A percentile compares a stretch with the other conserved stretches of the same genome.
phyloP scores from a whole-genome alignment of 2,797 vertebrate species.

The Sphenodon punctatus region DNA sequence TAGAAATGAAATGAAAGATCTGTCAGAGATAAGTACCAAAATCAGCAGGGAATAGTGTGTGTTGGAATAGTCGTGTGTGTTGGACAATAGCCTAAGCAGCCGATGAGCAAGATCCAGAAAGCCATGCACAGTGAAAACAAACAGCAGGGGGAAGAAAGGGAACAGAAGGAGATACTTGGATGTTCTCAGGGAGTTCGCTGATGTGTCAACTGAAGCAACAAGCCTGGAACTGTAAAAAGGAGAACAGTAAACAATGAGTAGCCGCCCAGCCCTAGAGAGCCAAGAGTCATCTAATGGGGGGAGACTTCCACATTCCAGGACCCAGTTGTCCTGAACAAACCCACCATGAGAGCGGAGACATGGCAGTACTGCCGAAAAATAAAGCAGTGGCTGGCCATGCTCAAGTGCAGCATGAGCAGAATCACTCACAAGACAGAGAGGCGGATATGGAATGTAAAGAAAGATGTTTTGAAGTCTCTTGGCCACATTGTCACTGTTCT shows the following conservation, averaged over 20 bases:
- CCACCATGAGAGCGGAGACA: not conserved
- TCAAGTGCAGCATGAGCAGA: not conserved
- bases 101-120: not conserved
- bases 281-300: not conserved
- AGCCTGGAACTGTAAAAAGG: constrained; percentile 18
- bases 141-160: not conserved
- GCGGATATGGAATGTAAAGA: too few species aligned
- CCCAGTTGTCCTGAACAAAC: not conserved
- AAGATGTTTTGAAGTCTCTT: too few species aligned
- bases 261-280: constrained; percentile 7
- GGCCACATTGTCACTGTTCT: not conserved
- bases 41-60: not conserved
- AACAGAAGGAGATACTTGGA: constrained; percentile 1
- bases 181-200: constrained; percentile 19
- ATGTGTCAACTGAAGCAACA: constrained; percentile 8
- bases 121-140: not conserved
- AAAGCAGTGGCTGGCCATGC: not conserved
- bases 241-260: constrained; percentile 9
- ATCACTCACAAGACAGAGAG: not conserved
- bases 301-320: not conserved
- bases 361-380: not conserved
- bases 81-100: not conserved
- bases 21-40: not conserved
- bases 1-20: not conserved
- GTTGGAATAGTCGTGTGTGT: too few species aligned